Evolutionary conservation across 1,140 invertebrate species (phyloP).

Genomic region (Zaprionus inermis): DNA sequence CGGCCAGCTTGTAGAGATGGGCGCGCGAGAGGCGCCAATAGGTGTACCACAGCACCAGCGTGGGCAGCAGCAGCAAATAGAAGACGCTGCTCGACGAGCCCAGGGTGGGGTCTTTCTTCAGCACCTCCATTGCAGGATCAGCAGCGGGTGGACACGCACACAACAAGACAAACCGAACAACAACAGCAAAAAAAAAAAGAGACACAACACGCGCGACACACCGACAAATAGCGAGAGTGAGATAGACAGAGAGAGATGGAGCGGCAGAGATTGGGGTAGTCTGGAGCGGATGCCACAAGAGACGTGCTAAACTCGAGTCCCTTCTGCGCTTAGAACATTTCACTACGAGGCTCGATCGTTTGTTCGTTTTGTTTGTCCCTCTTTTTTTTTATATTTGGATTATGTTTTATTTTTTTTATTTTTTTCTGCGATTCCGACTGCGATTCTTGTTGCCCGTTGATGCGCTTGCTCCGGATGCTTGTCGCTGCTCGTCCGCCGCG

Average conservation of each 20-base stretch:
- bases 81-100: slow-evolving; percentile 87
- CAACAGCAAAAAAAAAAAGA: slow-evolving; percentile 28
- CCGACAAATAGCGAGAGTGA: neutral
- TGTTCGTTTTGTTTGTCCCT: neutral
- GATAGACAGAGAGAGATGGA: neutral
- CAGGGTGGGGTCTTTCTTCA: slow-evolving; percentile 73
- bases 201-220: slow-evolving; percentile 23
- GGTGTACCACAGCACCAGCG: slow-evolving; percentile 88
- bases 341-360: slow-evolving; percentile 5
- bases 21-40: slow-evolving; percentile 90
- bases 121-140: slow-evolving; percentile 65
- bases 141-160: slow-evolving; percentile 17
- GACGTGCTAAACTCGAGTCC: neutral
- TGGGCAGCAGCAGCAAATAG: slow-evolving; percentile 88
- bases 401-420: slow-evolving; percentile 5
- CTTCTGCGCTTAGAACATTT: slow-evolving; percentile 24
- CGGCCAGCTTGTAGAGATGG: slow-evolving; percentile 89
- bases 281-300: neutral
- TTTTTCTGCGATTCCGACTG: neutral
- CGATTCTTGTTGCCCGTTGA: neutral
- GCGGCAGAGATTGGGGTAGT: neutral
- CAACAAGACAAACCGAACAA: slow-evolving; percentile 3
- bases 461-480: slow-evolving; percentile 54
- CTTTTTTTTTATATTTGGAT: neutral
- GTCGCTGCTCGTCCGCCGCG: slow-evolving; percentile 64